Evolutionary conservation across 2,797 vertebrate species (phyloP).

Genomic region (Menidia menidia): DNA sequence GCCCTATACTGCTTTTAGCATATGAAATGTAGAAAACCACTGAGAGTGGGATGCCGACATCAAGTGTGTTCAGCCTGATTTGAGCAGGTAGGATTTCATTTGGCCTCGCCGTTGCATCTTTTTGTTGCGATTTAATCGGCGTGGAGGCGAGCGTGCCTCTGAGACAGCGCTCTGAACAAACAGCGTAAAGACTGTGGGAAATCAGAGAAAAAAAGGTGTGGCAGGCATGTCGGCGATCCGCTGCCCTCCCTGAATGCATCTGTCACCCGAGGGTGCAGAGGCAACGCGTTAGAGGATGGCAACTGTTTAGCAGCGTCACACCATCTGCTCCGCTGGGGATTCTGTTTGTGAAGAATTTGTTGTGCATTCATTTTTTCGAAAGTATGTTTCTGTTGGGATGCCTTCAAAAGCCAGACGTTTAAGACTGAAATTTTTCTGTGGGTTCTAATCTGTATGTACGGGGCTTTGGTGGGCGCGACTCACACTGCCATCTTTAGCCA

Average conservation of each 20-base stretch:
- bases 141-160: neutral
- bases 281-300: slow-evolving; percentile 21
- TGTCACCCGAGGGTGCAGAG: slow-evolving; percentile 35
- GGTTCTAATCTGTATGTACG: neutral
- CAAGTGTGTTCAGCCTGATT: neutral
- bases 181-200: neutral
- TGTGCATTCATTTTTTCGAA: slow-evolving; percentile 12
- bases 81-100: slow-evolving; percentile 1
- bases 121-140: neutral
- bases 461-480: slow-evolving; percentile 13
- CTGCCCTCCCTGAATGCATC: slow-evolving; percentile 20
- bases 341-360: neutral
- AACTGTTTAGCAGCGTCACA: slow-evolving; percentile 18
- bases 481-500: slow-evolving; percentile 40
- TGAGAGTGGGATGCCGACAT: slow-evolving; percentile 11
- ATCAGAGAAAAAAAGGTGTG: neutral
- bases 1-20: neutral
- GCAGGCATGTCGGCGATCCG: slow-evolving; percentile 2
- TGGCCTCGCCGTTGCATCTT: slow-evolving; percentile 8
- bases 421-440: slow-evolving; percentile 11
- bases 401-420: slow-evolving; percentile 32
- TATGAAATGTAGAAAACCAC: neutral
- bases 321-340: slow-evolving; percentile 50
- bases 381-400: slow-evolving; percentile 19
- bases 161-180: neutral